Evolutionary conservation across 2,888 invertebrate species (phyloP).

Genomic region (Apodemia zela): DNA sequence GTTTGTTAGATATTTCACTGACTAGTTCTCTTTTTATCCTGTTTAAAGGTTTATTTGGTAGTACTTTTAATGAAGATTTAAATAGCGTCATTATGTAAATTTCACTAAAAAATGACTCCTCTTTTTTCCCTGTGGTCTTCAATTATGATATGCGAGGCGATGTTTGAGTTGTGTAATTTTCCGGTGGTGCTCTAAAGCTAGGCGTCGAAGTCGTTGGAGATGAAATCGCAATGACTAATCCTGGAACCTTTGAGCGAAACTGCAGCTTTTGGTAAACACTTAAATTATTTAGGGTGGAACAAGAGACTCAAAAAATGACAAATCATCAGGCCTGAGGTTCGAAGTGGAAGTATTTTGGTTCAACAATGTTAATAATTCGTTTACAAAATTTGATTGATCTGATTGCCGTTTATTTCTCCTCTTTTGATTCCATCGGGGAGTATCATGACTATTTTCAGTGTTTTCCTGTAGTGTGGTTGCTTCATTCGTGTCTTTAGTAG

Average conservation of each 20-base stretch:
- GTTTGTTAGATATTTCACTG: no score
- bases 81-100: background rate
- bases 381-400: slow-evolving; percentile 14
- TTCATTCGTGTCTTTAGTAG: slow-evolving; percentile 2
- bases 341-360: slow-evolving; percentile 8
- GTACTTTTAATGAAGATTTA: background rate
- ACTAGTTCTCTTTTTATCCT: background rate
- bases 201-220: slow-evolving; percentile 24
- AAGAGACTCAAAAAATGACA: slow-evolving; percentile 16
- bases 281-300: slow-evolving; percentile 15
- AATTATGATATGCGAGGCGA: slow-evolving; percentile 20
- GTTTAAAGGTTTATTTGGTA: background rate
- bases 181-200: slow-evolving; percentile 21
- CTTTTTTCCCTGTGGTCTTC: background rate
- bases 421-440: slow-evolving; percentile 6
- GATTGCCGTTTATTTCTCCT: slow-evolving; percentile 14
- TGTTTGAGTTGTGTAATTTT: slow-evolving; percentile 27
- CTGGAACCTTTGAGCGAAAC: slow-evolving; percentile 14
- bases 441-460: slow-evolving; percentile 18
- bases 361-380: slow-evolving; percentile 12
- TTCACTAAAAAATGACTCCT: background rate
- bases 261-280: slow-evolving; percentile 14
- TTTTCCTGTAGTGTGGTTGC: slow-evolving; percentile 16
- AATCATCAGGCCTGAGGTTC: slow-evolving; percentile 14
- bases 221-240: slow-evolving; percentile 23